phyloP scores from a whole-genome alignment of 2,888 invertebrate species.

The Pseudoips prasinana region DNA sequence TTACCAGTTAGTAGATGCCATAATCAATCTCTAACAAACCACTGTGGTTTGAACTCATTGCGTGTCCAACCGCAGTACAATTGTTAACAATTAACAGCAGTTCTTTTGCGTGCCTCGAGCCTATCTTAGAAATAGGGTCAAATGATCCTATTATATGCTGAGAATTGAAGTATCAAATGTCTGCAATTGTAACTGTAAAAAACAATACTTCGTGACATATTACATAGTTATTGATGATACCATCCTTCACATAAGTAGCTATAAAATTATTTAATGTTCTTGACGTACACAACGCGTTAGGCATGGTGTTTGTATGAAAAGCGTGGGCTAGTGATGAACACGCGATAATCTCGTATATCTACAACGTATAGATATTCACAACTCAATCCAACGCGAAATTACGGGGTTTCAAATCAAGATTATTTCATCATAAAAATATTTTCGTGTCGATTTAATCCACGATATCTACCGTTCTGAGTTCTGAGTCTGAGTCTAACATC shows the following conservation, averaged over 20 bases:
- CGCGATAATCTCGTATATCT: conserved; percentile 41
- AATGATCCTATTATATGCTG: conserved; percentile 42
- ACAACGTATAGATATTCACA: conserved; percentile 25
- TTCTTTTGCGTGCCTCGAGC: conserved; percentile 74
- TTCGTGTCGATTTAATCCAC: too few relatives aligned
- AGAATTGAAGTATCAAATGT: conserved; percentile 21
- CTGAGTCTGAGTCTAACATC: too few relatives aligned
- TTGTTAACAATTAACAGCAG: conserved; percentile 74
- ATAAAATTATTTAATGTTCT: conserved; percentile 44
- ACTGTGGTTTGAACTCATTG: conserved; percentile 58
- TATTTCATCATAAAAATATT: too few relatives aligned
- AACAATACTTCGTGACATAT: neutral
- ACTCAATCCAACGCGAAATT: conserved; percentile 6
- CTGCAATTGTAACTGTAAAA: too few relatives aligned
- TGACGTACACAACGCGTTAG: conserved; percentile 55
- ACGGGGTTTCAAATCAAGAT: too few relatives aligned
- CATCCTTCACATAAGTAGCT: conserved; percentile 27
- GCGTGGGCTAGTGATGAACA: conserved; percentile 54
- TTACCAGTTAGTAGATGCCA: conserved; percentile 32
- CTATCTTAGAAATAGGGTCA: conserved; percentile 71
- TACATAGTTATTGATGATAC: conserved; percentile 20
- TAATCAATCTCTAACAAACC: conserved; percentile 38
- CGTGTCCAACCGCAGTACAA: conserved; percentile 73
- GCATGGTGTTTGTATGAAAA: conserved; percentile 45
- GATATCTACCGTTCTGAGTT: too few relatives aligned